A percentile compares a stretch with the other conserved stretches of the same genome.
These are phyloP conservation scores for Cetoscarus ocellatus DNA, from an alignment of 2,797 vertebrate genomes.

Conservation along the genomic window DNA sequence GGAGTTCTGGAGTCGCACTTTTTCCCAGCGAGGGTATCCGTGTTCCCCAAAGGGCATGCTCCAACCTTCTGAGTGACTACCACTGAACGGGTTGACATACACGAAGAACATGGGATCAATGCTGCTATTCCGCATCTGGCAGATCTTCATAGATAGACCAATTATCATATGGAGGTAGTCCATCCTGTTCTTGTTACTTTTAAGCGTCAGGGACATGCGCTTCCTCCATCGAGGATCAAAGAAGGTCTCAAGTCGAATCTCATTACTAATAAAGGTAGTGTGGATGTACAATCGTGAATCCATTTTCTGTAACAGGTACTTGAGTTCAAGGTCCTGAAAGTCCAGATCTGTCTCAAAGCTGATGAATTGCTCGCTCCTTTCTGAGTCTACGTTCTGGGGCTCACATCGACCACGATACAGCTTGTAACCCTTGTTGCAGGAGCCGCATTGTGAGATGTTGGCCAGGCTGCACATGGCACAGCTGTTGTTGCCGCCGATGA, in stretches of 20 bases:
- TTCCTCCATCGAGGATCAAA: constrained; percentile 98
- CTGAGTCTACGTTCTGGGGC: constrained; percentile 98
- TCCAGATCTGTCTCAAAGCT: constrained; percentile 99
- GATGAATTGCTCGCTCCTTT: constrained; percentile 98
- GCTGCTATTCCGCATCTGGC: constrained; percentile 98
- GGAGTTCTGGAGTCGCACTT: constrained; percentile 94
- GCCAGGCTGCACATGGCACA: constrained; percentile 99
- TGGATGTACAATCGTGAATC: constrained; percentile 97
- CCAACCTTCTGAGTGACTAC: constrained; percentile 99
- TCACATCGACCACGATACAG: constrained; percentile 97
- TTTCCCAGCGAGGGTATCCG: constrained; percentile 98
- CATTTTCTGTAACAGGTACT: constrained; percentile 98
- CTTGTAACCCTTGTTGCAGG: constrained; percentile 99
- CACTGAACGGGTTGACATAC: constrained; percentile 98
- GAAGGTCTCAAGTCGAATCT: constrained; percentile 98
- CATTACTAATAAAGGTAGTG: constrained; percentile 99
- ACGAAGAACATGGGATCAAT: constrained; percentile 99
- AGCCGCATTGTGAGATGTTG: constrained; percentile 98
- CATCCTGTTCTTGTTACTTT: constrained; percentile 99
- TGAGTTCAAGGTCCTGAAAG: constrained; percentile 98
- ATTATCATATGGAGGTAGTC: constrained; percentile 99
- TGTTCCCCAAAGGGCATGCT: constrained; percentile 99
- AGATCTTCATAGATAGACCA: constrained; percentile 98
- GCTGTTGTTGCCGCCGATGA: constrained; percentile 98
- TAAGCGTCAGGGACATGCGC: constrained; percentile 98